Conservation (phyloP, 2,797 vertebrate genomes). For the Acrocephalus scirpaceus region DNA sequence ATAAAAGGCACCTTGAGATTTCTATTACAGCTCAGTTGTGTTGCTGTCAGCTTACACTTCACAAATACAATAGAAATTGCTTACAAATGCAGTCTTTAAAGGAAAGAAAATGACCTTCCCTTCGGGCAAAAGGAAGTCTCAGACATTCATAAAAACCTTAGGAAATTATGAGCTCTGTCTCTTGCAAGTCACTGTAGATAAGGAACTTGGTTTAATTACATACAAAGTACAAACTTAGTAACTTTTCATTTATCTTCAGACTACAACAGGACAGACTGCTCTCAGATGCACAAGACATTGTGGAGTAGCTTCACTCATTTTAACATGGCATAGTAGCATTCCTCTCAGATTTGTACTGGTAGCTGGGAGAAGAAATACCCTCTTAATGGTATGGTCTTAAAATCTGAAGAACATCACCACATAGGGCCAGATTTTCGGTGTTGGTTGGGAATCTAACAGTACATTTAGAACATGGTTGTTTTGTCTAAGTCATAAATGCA, state of each 20-base stretch:
- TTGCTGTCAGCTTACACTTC: slow-evolving; percentile 46
- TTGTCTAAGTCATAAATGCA: neutral
- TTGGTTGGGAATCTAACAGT: neutral
- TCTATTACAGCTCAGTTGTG: neutral
- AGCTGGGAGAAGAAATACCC: neutral
- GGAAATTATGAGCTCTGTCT: slow-evolving; percentile 23
- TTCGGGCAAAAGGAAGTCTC: slow-evolving; percentile 33
- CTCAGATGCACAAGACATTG: neutral
- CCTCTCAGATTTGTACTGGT: neutral
- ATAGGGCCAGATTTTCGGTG: neutral
- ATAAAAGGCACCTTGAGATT: slow-evolving; percentile 66
- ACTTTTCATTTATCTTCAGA: slow-evolving; percentile 17
- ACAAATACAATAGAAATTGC: slow-evolving; percentile 49
- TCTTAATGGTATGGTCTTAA: neutral
- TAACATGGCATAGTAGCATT: neutral
- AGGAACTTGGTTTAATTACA: slow-evolving; percentile 2
- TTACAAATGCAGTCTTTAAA: slow-evolving; percentile 44
- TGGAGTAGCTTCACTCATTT: neutral
- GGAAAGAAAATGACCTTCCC: slow-evolving; percentile 34
- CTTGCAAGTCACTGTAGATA: neutral
- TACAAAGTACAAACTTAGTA: neutral
- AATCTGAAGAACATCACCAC: neutral
- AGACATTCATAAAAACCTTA: neutral
- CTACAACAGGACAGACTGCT: neutral
- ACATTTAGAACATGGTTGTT: neutral